Conservation (phyloP, 2,888 invertebrate species). For the Carabus problematicus region DNA sequence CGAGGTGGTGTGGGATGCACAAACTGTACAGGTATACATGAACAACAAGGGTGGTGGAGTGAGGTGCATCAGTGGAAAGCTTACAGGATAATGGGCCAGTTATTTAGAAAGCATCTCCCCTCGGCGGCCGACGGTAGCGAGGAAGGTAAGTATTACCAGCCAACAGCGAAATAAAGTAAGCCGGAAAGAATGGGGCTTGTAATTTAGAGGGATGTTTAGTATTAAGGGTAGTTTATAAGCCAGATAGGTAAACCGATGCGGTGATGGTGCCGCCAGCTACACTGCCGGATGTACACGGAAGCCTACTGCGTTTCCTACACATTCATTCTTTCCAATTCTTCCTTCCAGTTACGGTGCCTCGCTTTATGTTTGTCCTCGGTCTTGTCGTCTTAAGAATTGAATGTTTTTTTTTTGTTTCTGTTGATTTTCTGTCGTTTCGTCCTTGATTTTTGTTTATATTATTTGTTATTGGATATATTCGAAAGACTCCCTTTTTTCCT, state of each 20-base stretch:
- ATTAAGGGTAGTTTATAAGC: conserved; percentile 63
- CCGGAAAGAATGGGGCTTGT: conserved; percentile 62
- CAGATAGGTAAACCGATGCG: conserved; percentile 41
- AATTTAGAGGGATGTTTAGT: conserved; percentile 63
- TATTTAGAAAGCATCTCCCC: conserved; percentile 54
- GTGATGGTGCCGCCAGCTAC: conserved; percentile 15
- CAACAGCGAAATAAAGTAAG: conserved; percentile 60
- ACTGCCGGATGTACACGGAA: conserved; percentile 36
- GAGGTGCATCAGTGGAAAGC: conserved; percentile 41
- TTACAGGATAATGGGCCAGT: conserved; percentile 60
- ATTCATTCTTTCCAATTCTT: conserved; percentile 12
- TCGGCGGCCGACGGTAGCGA: conserved; percentile 28
- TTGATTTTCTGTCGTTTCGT: background rate
- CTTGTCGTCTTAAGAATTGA: background rate
- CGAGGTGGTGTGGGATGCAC: background rate
- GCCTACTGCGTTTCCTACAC: conserved; percentile 21
- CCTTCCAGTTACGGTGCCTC: background rate
- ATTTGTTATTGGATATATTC: background rate
- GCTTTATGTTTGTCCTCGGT: conserved; percentile 5
- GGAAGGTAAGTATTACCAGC: conserved; percentile 45
- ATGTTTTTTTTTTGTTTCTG: too few relatives aligned
- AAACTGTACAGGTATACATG: background rate
- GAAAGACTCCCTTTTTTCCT: background rate
- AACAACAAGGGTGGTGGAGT: background rate
- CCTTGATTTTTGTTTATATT: conserved; percentile 1